Conservation (phyloP, 2,888 invertebrate species). For the Deilephila porcellus region DNA sequence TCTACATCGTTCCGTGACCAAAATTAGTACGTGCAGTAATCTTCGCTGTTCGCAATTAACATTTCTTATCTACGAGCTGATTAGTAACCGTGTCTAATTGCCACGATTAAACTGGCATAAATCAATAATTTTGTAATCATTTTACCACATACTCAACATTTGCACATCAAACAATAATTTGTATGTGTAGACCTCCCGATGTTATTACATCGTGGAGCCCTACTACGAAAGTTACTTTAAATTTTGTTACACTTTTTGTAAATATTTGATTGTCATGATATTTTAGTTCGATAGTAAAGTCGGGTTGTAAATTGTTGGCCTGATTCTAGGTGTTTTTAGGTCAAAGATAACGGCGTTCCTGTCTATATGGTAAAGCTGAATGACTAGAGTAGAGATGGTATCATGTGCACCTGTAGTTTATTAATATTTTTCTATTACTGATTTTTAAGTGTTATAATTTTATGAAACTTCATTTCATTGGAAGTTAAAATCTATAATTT, state of each 20-base stretch:
- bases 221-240: background rate
- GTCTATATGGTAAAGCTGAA: no score
- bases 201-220: background rate
- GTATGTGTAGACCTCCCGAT: background rate
- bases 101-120: conserved; percentile 70
- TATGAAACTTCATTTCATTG: background rate
- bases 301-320: background rate
- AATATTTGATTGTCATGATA: background rate
- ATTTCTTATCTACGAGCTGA: conserved; percentile 39
- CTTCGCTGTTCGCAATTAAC: conserved; percentile 16
- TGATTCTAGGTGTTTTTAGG: no score
- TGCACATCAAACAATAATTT: background rate
- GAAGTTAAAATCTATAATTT: background rate
- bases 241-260: background rate
- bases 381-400: no score
- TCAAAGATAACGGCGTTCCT: no score
- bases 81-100: conserved; percentile 74
- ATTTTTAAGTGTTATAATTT: background rate
- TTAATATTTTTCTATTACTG: no score
- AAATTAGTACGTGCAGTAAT: conserved; percentile 20
- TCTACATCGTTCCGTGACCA: conserved; percentile 15
- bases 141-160: conserved; percentile 35
- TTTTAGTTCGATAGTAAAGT: background rate
- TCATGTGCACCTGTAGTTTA: no score
- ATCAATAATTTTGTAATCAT: conserved; percentile 63